Conservation (phyloP, 2,113 vertebrate genomes). For the Corythornis vintsioides region DNA sequence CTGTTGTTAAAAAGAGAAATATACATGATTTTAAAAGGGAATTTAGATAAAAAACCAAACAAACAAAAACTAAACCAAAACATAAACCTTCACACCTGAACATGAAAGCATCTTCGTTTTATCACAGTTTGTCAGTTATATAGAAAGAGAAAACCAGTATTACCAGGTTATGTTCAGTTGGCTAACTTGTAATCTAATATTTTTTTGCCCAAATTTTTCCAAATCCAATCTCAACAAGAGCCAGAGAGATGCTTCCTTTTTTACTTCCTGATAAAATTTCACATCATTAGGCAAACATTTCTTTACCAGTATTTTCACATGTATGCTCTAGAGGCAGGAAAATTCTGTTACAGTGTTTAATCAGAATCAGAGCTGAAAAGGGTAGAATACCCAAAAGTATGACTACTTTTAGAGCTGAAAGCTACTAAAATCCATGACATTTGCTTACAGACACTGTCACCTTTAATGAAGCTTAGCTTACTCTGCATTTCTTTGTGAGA, state of each 20-base stretch:
- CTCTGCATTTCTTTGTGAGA: background rate
- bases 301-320: background rate
- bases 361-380: background rate
- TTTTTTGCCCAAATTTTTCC: background rate
- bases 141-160: background rate
- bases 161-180: background rate
- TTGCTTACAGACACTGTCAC: background rate
- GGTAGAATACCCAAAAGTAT: background rate
- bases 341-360: background rate
- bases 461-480: background rate
- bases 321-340: background rate
- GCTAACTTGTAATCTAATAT: background rate
- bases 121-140: background rate
- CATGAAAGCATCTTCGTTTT: background rate
- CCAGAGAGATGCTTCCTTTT: fast-evolving
- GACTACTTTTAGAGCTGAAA: background rate
- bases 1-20: background rate
- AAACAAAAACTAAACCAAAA: background rate
- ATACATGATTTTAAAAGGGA: background rate
- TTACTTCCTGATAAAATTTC: background rate
- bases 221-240: background rate
- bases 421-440: background rate
- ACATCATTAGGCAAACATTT: background rate
- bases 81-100: background rate
- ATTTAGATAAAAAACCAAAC: background rate